Base-by-base conservation (phyloP, 2,888 invertebrate species). In the Eupithecia tripunctaria region DNA sequence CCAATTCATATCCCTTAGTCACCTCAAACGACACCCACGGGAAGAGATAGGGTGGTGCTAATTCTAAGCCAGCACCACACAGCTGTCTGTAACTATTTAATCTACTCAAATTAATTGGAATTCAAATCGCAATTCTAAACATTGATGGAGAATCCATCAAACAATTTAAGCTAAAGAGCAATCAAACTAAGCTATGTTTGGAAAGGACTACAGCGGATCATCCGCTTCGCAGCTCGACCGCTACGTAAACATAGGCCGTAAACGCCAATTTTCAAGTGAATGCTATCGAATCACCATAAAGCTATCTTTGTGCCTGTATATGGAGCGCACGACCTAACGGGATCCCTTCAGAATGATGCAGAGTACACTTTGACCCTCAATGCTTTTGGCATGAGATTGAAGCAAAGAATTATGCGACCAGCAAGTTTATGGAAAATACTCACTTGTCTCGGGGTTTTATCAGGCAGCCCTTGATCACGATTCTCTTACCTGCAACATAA, bases 251-350 rank as follows among this genome's bases (percentile, higher is more conserved):
- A 70, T 82, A 86, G 87, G 85, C 86, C 84, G 84, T 89, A 88
- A 89, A 91, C 88, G 88, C 90, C 91, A 91, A 92, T 92, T 89
- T 90, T 88, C 85, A 85, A 87, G 87, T 89, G 89, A 93, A 93
- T 93, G 89, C 89, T 91, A 93, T 92, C 93, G 89, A 93, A 93
- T 94, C 94, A 93, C 91, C 93, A 94, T 94, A 94, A 94, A 92
- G 85, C 87, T 88, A 91, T 91, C 90, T 87, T 82, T 81, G 82
- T 84, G 78, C 83, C 89, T 89, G 85, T 86, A 91, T 91, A 91
- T 90, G 90, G 91, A 89, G 88, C 85, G 87, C 89, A 87, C 88
- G 87, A 87, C 83, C 82, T 89, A 90, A 89, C 90, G 89, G 90
- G 81, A 83, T 84, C 76, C 79, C 81, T 85, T 84, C 85, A 84